Conservation (phyloP, 2,113 vertebrate species). For the Scalopus aquaticus region DNA sequence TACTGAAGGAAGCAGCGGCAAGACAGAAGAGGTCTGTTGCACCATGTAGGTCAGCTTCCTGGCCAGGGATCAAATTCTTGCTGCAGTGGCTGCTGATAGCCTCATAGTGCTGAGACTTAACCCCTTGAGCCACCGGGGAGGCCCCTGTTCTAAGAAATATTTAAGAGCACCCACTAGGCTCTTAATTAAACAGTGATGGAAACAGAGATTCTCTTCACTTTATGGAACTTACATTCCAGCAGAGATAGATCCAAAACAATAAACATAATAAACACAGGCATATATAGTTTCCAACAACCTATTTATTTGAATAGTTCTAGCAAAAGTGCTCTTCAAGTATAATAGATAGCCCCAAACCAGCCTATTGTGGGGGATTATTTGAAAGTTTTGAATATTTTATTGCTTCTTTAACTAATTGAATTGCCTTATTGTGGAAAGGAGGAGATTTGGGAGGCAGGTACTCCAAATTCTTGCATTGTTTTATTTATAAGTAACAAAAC, state of each 20-base stretch:
- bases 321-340: too few species aligned
- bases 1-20: too few species aligned
- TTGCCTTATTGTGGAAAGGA: background rate
- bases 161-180: background rate
- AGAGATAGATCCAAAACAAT: background rate
- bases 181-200: background rate
- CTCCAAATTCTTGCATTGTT: background rate
- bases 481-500: background rate
- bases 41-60: too few species aligned
- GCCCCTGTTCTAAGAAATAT: too few species aligned
- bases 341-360: too few species aligned
- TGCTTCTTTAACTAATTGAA: background rate
- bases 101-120: too few species aligned
- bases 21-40: too few species aligned
- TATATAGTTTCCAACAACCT: background rate
- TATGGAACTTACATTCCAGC: background rate
- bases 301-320: background rate
- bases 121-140: too few species aligned
- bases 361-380: background rate
- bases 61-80: too few species aligned
- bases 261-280: background rate
- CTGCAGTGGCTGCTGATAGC: too few species aligned
- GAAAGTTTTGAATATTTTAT: background rate
- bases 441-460: background rate
- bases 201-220: background rate